A percentile compares a stretch with the other conserved stretches of the same genome.
Evolutionary conservation across 2,113 vertebrate genomes (phyloP).

Genomic region (Octodon degus): DNA sequence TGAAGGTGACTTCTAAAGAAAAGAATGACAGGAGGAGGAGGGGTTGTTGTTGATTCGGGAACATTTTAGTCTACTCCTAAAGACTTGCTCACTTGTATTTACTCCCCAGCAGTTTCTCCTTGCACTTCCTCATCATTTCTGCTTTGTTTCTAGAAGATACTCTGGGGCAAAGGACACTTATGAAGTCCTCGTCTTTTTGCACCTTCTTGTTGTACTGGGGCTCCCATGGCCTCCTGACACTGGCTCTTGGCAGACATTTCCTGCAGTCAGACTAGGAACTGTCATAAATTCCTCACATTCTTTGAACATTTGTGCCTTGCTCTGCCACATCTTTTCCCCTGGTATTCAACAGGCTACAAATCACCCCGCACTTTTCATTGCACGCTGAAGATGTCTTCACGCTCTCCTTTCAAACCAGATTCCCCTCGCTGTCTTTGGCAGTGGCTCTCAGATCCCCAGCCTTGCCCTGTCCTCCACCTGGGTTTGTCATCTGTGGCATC

Average conservation of each 20-base stretch:
- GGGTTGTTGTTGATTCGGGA: neutral
- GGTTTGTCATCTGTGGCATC: constrained; percentile 49
- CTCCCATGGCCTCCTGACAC: neutral
- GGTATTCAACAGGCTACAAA: constrained; percentile 69
- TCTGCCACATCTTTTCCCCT: constrained; percentile 66
- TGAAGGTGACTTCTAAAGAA: constrained; percentile 26
- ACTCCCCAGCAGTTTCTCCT: neutral
- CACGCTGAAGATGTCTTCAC: constrained; percentile 66
- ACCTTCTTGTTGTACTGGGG: constrained; percentile 10
- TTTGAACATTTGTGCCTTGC: constrained; percentile 73
- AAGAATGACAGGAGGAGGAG: neutral
- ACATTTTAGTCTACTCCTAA: constrained; percentile 36
- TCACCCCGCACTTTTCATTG: constrained; percentile 66
- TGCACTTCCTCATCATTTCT: neutral
- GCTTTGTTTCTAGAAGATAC: constrained; percentile 18
- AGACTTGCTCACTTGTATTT: neutral
- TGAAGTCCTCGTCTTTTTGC: neutral
- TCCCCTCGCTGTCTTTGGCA: constrained; percentile 51
- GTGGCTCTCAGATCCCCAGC: constrained; percentile 4
- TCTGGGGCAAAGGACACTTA: neutral
- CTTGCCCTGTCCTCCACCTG: constrained; percentile 37
- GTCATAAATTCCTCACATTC: constrained; percentile 69
- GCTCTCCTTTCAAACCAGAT: constrained; percentile 62
- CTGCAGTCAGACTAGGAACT: neutral
- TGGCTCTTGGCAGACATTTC: constrained; percentile 50